Base-by-base conservation (phyloP, 2,797 vertebrate species). In the Hephaestus fuliginosus region DNA sequence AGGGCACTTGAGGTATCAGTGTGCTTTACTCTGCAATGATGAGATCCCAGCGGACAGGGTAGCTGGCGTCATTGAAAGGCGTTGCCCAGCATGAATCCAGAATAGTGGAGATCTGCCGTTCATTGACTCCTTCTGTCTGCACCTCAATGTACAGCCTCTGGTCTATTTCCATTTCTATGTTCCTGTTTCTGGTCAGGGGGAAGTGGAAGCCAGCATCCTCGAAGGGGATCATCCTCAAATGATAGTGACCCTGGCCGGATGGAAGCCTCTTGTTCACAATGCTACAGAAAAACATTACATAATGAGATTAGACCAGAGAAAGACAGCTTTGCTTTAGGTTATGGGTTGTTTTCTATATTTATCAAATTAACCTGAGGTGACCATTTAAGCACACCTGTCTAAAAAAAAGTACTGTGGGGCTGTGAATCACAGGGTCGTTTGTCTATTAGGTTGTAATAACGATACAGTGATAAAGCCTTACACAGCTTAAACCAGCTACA, bases 41-140 rank as follows among this genome's bases (percentile, higher is more conserved):
- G 64, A 96, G 93, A 85, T 94, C 80, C 93, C 94, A 80, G 65
- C 58, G 89, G 58, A 91, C 60, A 1, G 51, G 57, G 68, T 78
- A 74, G 74, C 51, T 62, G 0, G 83, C 2, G 0, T 76, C 1
- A 18, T 90, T 89, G 10, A 88, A 46, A 0, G 95, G 94, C 0
- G 94, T 96, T 3, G 94, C 94, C 95, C 95, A 96, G 33, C 95
- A 96, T 2, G 78, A 85, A 18, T 93, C 91, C 52, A 95, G 25
- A 20, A 94, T 61, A 9, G 76, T 83, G 53, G 92, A 83, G 20
- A 95, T 85, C 66, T 91, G 94, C 0, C 5, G 69, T 14, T 17
- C 28, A 67, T 92, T 86, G 0, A 91, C 51, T 30, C 90, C 94
- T 2, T 85, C 85, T 36, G 93, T 81, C 9, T 18, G 49, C 63